Evolutionary conservation across 2,888 invertebrate species (phyloP), one percentile per base, ranked within the genome.

Genomic region (Esperia sulphurella): DNA sequence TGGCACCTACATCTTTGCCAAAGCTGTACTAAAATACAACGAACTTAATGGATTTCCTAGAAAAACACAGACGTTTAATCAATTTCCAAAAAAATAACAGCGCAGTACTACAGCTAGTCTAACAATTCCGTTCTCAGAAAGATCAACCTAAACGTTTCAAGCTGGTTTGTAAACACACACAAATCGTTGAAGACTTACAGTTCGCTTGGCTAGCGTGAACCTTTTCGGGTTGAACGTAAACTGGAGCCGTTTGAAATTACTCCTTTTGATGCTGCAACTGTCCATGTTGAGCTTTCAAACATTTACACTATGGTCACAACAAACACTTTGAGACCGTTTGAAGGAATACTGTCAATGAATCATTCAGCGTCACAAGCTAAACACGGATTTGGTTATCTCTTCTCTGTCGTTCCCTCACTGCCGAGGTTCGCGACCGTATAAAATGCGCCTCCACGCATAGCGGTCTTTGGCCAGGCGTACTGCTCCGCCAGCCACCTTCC

Each of bases 161-260:
- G 13, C 6, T 38, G 1, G 39, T 1, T 4, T 6, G 8, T 6
- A 10, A 39, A 13, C 7, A 8, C 8, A 39, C 13, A 39, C 1
- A 39, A 39, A 39, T 8, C 14, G n/a, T 14, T 4, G 28, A 45
- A 48, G 48, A 65, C 65, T 65, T 49, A 68, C 67, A 44, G 40
- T 53, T 43, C 53, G 58, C 50, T 57, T 64, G 1, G 50, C 45
- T 7, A 49, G 48, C 3, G 60, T 14, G 40, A 40, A 64, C 35
- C 57, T 56, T 42, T 54, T 61, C 44, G 60, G 56, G 47, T 55
- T 61, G 46, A 59, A 50, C 28, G 55, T 50, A 21, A 60, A 52
- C 41, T 48, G 49, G 43, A 63, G 54, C 43, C 43, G 45, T 43
- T 50, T 58, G 45, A 29, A n/a, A 7, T 13, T 39, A 39, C 14